Conservation (phyloP, 2,113 vertebrate species). For the Zapus hudsonius region DNA sequence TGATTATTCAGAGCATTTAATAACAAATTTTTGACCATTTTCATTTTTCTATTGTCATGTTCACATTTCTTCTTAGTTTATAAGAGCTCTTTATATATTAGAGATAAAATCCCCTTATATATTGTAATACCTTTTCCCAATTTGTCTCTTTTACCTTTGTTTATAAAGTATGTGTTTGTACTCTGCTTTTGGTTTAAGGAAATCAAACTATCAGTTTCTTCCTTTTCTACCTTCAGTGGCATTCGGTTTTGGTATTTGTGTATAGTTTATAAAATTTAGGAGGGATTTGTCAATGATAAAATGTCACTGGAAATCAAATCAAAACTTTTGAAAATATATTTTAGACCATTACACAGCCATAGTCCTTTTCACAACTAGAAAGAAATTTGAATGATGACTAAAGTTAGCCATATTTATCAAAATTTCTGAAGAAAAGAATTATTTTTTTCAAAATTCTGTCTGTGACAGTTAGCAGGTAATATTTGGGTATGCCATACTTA, state of each 20-base stretch:
- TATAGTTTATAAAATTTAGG: slow-evolving; percentile 38
- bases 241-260: slow-evolving; percentile 40
- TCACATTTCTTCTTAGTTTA: slow-evolving; percentile 42
- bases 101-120: neutral
- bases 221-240: slow-evolving; percentile 29
- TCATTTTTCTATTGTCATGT: slow-evolving; percentile 16
- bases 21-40: neutral
- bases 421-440: slow-evolving; percentile 46
- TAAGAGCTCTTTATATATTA: slow-evolving; percentile 34
- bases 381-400: neutral
- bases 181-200: neutral
- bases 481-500: slow-evolving; percentile 57
- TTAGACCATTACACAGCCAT: slow-evolving; percentile 23
- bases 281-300: slow-evolving; percentile 43
- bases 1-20: slow-evolving; percentile 30
- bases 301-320: slow-evolving; percentile 54
- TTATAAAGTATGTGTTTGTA: neutral
- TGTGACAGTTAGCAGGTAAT: slow-evolving; percentile 55
- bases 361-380: slow-evolving; percentile 44
- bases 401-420: slow-evolving; percentile 61
- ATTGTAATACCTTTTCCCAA: neutral
- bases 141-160: slow-evolving; percentile 24
- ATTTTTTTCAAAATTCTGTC: slow-evolving; percentile 59
- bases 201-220: slow-evolving; percentile 45
- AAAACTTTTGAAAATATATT: slow-evolving; percentile 44